Percentiles rank a stretch among this genome's conserved stretches.
These are phyloP conservation scores for Dasyurus viverrinus DNA, from an alignment of 2,113 vertebrate species.

Conservation along the genomic window DNA sequence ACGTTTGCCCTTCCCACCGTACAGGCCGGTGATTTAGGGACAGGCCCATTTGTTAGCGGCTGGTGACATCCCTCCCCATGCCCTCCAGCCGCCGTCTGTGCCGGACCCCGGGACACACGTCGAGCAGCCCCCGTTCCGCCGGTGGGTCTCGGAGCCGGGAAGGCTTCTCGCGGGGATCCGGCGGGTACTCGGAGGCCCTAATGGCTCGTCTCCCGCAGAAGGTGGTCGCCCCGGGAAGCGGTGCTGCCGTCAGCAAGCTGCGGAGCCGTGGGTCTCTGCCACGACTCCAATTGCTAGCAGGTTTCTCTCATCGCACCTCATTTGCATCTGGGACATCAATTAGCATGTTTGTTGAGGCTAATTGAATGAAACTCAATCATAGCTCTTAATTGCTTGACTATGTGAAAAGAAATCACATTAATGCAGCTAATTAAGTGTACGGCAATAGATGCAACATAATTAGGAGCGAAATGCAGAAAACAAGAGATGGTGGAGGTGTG, in stretches of 20 bases:
- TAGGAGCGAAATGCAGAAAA: constrained; percentile 87
- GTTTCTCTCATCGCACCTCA: constrained; percentile 89
- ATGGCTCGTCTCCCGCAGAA: constrained; percentile 52
- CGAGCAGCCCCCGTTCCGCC: not conserved
- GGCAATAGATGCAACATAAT: constrained; percentile 94
- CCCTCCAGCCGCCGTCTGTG: accelerated
- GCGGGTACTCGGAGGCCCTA: constrained; percentile 9
- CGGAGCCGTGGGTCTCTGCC: constrained; percentile 71
- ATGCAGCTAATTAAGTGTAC: constrained; percentile 98
- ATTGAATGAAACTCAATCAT: constrained; percentile 99
- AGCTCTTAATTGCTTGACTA: constrained; percentile 96
- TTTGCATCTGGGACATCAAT: constrained; percentile 96
- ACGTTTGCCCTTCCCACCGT: not conserved
- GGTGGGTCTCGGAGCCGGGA: not conserved
- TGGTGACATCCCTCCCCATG: accelerated
- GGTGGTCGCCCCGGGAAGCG: constrained; percentile 59
- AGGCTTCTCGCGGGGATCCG: not conserved
- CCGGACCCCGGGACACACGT: accelerated
- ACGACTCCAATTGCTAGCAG: constrained; percentile 81
- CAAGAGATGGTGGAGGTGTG: constrained; percentile 78
- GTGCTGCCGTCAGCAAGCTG: constrained; percentile 74
- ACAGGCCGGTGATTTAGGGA: not conserved
- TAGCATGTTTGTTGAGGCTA: constrained; percentile 98
- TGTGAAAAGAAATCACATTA: constrained; percentile 99
- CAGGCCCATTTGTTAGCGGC: not conserved